phyloP scores from a whole-genome alignment of 2,888 invertebrate genomes.

The Norana najaformis region DNA sequence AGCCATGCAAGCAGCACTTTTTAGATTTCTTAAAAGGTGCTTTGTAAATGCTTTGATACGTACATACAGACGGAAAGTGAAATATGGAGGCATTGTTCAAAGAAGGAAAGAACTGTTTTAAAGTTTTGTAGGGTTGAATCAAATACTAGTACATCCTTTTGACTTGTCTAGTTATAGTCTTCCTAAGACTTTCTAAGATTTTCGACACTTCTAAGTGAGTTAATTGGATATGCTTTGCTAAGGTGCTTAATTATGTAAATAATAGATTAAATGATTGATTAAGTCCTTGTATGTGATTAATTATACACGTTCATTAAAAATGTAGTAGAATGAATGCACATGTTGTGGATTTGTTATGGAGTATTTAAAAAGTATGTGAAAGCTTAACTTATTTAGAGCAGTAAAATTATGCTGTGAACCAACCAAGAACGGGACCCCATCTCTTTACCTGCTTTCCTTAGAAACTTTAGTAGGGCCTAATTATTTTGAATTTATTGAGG shows the following conservation, averaged over 20 bases:
- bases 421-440: neutral
- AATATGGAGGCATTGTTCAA: neutral
- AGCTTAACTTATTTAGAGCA: neutral
- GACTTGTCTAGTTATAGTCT: neutral
- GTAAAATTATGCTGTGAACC: neutral
- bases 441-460: too few species aligned
- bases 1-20: neutral
- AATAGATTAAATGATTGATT: neutral
- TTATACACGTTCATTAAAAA: neutral
- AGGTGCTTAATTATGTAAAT: slow-evolving; percentile 5
- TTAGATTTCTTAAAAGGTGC: neutral
- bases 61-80: neutral
- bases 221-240: neutral
- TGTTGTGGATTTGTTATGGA: neutral
- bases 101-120: neutral
- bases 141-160: neutral
- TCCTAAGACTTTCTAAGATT: neutral
- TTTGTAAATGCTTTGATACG: neutral
- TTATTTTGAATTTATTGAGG: slow-evolving; percentile 13
- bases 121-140: neutral
- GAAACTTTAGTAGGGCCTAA: too few species aligned
- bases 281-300: neutral
- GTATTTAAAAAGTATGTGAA: neutral
- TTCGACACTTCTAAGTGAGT: neutral
- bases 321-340: neutral